A percentile compares a stretch with the other conserved stretches of the same genome.
Evolutionary conservation across 2,888 invertebrate genomes (phyloP).

Genomic region (Metallyticus violacea): DNA sequence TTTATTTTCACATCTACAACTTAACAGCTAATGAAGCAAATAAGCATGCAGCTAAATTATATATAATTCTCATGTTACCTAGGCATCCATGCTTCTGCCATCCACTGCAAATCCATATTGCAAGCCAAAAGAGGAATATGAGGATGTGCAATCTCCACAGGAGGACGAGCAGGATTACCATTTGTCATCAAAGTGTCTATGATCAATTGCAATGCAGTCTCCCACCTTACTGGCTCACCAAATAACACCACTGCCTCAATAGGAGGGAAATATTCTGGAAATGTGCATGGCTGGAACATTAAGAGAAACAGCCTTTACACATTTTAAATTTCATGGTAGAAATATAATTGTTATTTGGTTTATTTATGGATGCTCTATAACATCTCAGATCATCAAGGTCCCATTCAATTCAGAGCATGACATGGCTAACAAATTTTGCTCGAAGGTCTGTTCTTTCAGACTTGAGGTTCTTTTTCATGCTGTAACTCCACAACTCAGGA

Average conservation of each 20-base stretch:
- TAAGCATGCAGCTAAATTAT: no score
- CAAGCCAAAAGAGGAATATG: constrained; percentile 66
- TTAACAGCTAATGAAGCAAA: neutral
- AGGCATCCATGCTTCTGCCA: constrained; percentile 62
- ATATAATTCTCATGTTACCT: constrained; percentile 45
- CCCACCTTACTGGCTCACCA: constrained; percentile 66
- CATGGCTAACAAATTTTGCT: no score
- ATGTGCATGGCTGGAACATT: constrained; percentile 46
- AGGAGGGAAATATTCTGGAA: constrained; percentile 52
- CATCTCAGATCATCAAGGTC: no score
- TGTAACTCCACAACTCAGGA: no score
- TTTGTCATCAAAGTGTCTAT: constrained; percentile 60
- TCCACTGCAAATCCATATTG: constrained; percentile 65
- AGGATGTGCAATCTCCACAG: constrained; percentile 50
- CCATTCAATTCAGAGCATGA: no score
- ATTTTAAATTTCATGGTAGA: no score
- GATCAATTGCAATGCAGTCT: constrained; percentile 60
- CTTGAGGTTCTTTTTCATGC: no score
- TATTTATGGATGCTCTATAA: no score
- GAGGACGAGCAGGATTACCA: constrained; percentile 51
- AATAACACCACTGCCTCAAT: constrained; percentile 60
- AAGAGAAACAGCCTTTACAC: neutral
- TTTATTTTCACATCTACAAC: no score
- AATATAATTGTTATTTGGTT: no score
- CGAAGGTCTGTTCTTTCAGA: no score